Conservation (phyloP, 2,888 invertebrate genomes). For the Candidula unifasciata region DNA sequence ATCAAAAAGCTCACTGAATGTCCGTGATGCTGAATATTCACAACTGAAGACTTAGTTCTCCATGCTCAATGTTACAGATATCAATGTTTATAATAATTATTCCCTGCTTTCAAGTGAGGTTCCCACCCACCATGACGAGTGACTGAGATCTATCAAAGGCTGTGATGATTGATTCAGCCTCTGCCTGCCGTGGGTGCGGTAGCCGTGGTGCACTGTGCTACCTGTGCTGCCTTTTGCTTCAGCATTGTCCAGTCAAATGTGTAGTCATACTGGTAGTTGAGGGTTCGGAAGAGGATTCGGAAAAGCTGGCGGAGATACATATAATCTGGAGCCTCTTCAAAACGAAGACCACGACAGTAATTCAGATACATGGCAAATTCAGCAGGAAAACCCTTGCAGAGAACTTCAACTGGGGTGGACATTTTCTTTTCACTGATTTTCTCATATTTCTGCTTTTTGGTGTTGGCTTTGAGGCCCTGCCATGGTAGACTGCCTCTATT, state of each 20-base stretch:
- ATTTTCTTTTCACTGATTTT: conserved; percentile 99
- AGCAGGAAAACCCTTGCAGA: conserved; percentile 99
- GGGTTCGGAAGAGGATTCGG: conserved; percentile 98
- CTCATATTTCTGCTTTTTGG: conserved; percentile 99
- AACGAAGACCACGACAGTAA: conserved; percentile 97
- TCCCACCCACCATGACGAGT: not conserved
- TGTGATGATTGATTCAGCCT: conserved; percentile 39
- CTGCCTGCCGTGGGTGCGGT: conserved; percentile 63
- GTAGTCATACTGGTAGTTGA: conserved; percentile 99
- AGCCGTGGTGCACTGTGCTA: conserved; percentile 65
- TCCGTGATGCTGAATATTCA: conserved; percentile 18
- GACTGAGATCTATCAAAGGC: conserved; percentile 16
- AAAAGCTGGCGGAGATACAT: conserved; percentile 99
- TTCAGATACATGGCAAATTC: conserved; percentile 99
- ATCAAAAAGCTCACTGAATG: not conserved
- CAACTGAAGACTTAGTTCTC: not conserved
- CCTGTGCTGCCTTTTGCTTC: conserved; percentile 89
- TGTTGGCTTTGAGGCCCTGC: conserved; percentile 97
- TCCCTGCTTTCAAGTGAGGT: conserved; percentile 37
- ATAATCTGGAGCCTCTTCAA: conserved; percentile 99
- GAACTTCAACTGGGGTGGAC: conserved; percentile 98
- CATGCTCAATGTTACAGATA: conserved; percentile 10
- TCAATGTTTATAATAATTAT: conserved; percentile 10
- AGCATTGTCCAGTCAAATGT: conserved; percentile 99
- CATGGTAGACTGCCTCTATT: conserved; percentile 94